These are phyloP conservation scores for Lota lota DNA, from an alignment of 2,113 vertebrate species.

Conservation along the genomic window DNA sequence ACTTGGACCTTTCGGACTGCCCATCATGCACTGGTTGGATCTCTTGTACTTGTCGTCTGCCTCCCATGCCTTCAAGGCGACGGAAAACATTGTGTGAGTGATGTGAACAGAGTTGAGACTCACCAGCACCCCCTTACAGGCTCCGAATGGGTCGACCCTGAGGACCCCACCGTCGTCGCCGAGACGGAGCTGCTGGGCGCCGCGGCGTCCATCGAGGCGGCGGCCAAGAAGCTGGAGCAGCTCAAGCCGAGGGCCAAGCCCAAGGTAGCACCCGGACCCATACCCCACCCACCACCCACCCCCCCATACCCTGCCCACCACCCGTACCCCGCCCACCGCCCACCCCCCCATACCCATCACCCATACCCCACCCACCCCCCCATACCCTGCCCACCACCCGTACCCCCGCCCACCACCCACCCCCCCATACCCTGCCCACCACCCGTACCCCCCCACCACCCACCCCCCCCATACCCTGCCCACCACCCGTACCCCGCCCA, in stretches of 20 bases:
- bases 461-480: no score
- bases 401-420: slow-evolving; percentile 18
- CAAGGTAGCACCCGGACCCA: slow-evolving; percentile 79
- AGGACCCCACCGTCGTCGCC: slow-evolving; percentile 95
- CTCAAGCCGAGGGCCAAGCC: slow-evolving; percentile 96
- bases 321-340: slow-evolving; percentile 30
- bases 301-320: slow-evolving; percentile 11
- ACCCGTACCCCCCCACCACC: slow-evolving; percentile 29
- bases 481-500: no score
- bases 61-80: no score
- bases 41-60: no score
- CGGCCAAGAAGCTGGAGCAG: slow-evolving; percentile 98
- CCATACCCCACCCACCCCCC: no score
- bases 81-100: not conserved
- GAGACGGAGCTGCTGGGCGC: slow-evolving; percentile 95
- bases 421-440: slow-evolving; percentile 15
- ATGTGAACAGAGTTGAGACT: not conserved
- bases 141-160: slow-evolving; percentile 92
- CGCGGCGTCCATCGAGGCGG: slow-evolving; percentile 96
- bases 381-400: not conserved
- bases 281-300: slow-evolving; percentile 38
- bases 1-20: no score
- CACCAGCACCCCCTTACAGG: slow-evolving; percentile 73
- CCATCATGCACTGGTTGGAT: no score
- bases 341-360: no score